Base-by-base conservation (phyloP, 2,888 invertebrate genomes). In the Clistopyga incitator region DNA sequence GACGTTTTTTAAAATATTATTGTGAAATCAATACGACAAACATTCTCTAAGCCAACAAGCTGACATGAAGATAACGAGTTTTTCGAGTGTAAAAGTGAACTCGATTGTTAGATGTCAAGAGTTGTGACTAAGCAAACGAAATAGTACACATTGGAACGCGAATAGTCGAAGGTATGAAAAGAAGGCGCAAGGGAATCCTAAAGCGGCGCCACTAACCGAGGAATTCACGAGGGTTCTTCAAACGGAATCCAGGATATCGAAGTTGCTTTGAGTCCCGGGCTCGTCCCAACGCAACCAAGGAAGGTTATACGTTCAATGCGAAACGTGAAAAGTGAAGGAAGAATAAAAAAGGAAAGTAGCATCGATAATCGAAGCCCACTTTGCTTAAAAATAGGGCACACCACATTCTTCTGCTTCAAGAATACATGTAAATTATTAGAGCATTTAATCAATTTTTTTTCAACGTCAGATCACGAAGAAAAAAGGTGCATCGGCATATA, bases 201-300 rank as follows among this genome's bases (percentile, higher is more conserved):
- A 42, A 29, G 45, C 67, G 59, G 67, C 6, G 11, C 56, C 61
- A 52, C 64, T 45, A 75, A 75, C 78, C 70, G 61, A 75, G 54
- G 70, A 82, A 79, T 82, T 75, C 64, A 68, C 56, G 70, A 61
- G 65, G 52, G 71, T 54, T 67, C 50, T 61, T 77, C 84, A 82
- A 84, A 84, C 78, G 79, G 79, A 84, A 84, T 79, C 29, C 59
- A 68, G 70, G 59, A 82, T 79, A 61, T 78, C 81, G 71, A 67
- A 71, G 78, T 76, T 52, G 47, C 81, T 81, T 82, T 82, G 84
- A 71, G 75, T 65, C 45, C 42, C 15, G 42, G 11, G 18, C n/a
- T 67, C 11, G 38, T 20, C 59, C 68, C 71, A 42, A 45, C 54
- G 42, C 38, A 42, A 45, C n/a, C 38, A 38, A 25, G 18, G 4